Evolutionary conservation across 2,113 vertebrate genomes (phyloP).

Genomic region (Euleptes europaea): DNA sequence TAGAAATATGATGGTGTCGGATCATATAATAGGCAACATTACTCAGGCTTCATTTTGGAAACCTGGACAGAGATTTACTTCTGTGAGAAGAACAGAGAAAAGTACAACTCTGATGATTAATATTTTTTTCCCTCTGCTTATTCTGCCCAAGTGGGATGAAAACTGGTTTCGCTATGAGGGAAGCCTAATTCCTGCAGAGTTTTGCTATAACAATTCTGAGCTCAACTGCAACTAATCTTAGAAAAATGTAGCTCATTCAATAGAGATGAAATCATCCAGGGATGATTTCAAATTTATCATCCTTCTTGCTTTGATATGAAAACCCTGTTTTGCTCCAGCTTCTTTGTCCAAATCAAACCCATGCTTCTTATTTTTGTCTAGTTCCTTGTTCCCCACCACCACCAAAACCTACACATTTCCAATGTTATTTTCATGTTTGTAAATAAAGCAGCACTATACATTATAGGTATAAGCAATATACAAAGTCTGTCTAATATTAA

Average conservation of each 20-base stretch:
- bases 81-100: background rate
- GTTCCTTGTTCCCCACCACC: too few species aligned
- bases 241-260: background rate
- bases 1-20: background rate
- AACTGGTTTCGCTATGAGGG: background rate
- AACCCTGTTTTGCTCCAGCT: too few species aligned
- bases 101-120: background rate
- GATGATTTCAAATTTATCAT: too few species aligned
- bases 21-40: background rate
- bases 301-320: too few species aligned
- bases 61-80: background rate
- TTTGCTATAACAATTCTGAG: background rate
- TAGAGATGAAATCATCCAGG: background rate
- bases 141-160: background rate
- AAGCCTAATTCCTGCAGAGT: background rate
- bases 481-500: too few species aligned
- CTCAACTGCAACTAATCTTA: background rate
- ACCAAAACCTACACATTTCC: too few species aligned
- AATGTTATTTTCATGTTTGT: too few species aligned
- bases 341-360: too few species aligned
- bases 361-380: too few species aligned
- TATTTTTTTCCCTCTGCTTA: background rate
- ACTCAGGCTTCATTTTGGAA: background rate
- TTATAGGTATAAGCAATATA: too few species aligned
- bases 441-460: too few species aligned